Base-by-base conservation (phyloP, 64 coral and sea anemone species). In the Exaiptasia diaphana region DNA sequence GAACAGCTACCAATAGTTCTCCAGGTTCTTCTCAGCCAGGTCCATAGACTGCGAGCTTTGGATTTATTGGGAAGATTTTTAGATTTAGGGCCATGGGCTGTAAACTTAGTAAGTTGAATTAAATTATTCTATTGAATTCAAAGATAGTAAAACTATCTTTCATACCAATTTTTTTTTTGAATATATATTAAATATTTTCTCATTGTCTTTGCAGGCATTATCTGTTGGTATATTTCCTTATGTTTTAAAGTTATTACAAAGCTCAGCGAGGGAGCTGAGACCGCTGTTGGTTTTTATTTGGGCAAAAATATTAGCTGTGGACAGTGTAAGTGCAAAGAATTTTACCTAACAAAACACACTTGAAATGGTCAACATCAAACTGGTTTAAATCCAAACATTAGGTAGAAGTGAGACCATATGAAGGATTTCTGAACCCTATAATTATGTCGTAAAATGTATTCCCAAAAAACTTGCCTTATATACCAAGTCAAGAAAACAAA, bases 171-270 rank as follows among this genome's bases (percentile, higher is more conserved):
- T 31, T 54, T 33, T 56, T 56, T n/a, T 56, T 50, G 46, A 50
- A 14, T 0, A 1, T 50, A 14, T 50, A 50, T 14, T 1, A 50
- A 50, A 50, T 50, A 14, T 14, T 14, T 50, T 11, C 20, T 50
- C 46, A 14, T 35, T 73, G 12, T 22, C 5, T 11, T 61, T 84
- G 49, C 58, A 97, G 94, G 94, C 94, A 5, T 50, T 97, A 39
- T 97, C 94, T 49, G 94, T 97, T 84, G 94, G 94, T 23, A 97
- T 97, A 55, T 97, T 97, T 77, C 84, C 94, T 10, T 97, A 97
- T 88, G 94, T 97, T 7, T 64, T 97, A 35, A 97, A 91, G 49
- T 79, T 97, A 14, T 79, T 97, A 39, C 94, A 97, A 77, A 97
- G 94, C 74, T 88, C 89, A 27, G 88, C 94, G 3, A 87, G 94